These are phyloP conservation scores for Peucedramus taeniatus DNA, from an alignment of 2,113 vertebrate species.

Conservation along the genomic window DNA sequence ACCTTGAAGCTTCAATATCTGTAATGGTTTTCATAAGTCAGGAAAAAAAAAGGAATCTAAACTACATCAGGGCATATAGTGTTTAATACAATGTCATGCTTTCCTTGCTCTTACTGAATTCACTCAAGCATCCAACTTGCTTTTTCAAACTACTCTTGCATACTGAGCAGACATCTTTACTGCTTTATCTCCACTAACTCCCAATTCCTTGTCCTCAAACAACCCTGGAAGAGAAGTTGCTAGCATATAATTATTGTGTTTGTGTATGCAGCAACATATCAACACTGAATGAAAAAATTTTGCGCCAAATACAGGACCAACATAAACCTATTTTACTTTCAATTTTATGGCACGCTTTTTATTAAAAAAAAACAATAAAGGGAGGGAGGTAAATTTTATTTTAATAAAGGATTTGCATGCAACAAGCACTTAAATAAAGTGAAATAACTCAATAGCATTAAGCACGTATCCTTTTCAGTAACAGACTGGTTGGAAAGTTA, in stretches of 20 bases:
- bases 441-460: neutral
- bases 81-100: neutral
- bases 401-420: neutral
- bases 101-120: neutral
- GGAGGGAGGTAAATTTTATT: neutral
- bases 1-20: neutral
- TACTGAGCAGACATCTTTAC: slow-evolving; percentile 39
- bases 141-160: slow-evolving; percentile 34
- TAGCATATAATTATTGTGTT: neutral
- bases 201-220: slow-evolving; percentile 39
- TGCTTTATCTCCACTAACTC: neutral
- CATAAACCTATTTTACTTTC: neutral
- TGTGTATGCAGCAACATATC: neutral
- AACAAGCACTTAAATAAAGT: neutral
- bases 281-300: neutral
- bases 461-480: neutral
- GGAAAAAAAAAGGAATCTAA: neutral
- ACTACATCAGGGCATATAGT: neutral
- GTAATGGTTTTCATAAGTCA: neutral
- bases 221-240: slow-evolving; percentile 24
- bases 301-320: neutral
- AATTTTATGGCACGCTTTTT: neutral
- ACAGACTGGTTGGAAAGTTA: neutral
- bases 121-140: slow-evolving; percentile 18
- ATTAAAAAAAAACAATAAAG: neutral